phyloP scores from a whole-genome alignment of 1,140 invertebrate species.

The Geopemphigus sp. region DNA sequence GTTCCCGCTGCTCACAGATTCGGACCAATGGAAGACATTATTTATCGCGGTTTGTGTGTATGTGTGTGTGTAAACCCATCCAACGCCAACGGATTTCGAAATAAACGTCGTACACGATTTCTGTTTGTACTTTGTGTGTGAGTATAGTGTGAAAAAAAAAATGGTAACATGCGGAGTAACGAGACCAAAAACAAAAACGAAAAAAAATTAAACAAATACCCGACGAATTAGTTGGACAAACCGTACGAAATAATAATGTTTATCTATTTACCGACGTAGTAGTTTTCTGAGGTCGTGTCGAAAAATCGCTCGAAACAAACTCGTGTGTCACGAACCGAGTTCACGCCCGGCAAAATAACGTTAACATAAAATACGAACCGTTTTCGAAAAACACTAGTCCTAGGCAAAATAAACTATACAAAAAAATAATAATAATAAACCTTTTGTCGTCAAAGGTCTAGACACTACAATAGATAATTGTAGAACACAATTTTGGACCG shows the following conservation, averaged over 20 bases:
- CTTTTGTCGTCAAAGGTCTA: neutral
- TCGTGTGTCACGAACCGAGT: neutral
- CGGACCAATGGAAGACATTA: neutral
- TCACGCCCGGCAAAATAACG: neutral
- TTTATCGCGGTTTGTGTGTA: too few relatives aligned
- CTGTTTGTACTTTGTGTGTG: neutral
- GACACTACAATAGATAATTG: neutral
- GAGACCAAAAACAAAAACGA: neutral
- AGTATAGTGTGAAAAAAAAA: neutral
- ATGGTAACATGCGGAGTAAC: neutral
- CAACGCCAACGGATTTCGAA: neutral
- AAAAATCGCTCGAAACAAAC: neutral
- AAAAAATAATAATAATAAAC: neutral
- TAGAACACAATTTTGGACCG: neutral
- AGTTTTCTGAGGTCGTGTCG: neutral
- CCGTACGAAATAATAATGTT: neutral
- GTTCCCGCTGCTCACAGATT: neutral
- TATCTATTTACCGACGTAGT: neutral
- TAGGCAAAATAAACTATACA: neutral
- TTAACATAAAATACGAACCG: neutral
- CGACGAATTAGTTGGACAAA: neutral
- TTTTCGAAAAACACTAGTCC: neutral
- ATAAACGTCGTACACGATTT: neutral
- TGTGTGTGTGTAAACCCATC: neutral
- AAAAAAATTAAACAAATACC: neutral